Conservation (phyloP, 1,140 invertebrate genomes). For the Globodera rostochiensis region DNA sequence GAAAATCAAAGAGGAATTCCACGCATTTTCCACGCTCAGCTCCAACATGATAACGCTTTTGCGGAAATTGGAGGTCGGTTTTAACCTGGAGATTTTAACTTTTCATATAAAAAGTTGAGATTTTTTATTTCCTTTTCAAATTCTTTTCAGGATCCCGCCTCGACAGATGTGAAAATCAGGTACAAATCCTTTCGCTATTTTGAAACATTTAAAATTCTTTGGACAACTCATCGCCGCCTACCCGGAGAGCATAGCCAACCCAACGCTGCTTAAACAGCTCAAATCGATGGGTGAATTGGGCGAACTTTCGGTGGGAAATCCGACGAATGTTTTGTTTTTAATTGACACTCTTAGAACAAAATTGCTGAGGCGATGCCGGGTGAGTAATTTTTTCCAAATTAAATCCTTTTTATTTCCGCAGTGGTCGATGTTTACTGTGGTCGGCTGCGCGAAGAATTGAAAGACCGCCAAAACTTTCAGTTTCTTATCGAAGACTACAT, state of each 20-base stretch:
- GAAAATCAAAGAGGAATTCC: constrained; percentile 45
- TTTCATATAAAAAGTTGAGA: constrained; percentile 4
- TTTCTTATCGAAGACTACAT: constrained; percentile 29
- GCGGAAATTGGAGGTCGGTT: neutral
- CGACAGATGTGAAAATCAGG: constrained; percentile 46
- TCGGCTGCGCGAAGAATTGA: constrained; percentile 27
- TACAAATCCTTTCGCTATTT: neutral
- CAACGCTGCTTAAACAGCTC: constrained; percentile 39
- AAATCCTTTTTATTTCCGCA: neutral
- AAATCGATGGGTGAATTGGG: constrained; percentile 37
- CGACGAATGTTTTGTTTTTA: neutral
- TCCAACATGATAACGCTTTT: constrained; percentile 39
- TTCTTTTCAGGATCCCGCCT: constrained; percentile 43
- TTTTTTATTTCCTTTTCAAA: constrained; percentile 30
- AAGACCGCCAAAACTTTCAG: constrained; percentile 35
- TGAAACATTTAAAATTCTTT: constrained; percentile 13
- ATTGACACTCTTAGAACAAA: constrained; percentile 9
- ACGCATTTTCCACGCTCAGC: constrained; percentile 40
- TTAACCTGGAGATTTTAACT: neutral
- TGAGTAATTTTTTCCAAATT: neutral
- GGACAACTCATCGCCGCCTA: constrained; percentile 48
- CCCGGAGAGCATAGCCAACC: constrained; percentile 55
- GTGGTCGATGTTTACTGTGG: constrained; percentile 19
- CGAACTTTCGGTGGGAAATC: constrained; percentile 26
- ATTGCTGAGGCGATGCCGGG: constrained; percentile 35